Evolutionary conservation across 1,140 invertebrate species (phyloP).

Genomic region (Manduca sexta): DNA sequence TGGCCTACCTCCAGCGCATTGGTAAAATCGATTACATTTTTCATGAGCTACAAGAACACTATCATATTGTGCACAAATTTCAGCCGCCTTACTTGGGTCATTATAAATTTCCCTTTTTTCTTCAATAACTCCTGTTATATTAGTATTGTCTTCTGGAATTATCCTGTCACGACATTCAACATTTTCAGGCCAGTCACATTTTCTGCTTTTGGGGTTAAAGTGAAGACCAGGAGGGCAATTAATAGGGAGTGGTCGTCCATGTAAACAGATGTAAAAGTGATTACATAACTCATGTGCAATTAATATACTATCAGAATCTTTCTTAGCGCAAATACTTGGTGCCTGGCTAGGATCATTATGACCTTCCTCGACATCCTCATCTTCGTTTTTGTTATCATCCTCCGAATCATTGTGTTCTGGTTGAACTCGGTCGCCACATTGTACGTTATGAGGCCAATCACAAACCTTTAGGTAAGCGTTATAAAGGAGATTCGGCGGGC

Average conservation of each 20-base stretch:
- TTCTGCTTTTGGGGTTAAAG: conserved; percentile 73
- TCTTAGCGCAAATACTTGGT: conserved; percentile 16
- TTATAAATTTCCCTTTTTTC: not conserved
- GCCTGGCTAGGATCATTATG: conserved; percentile 22
- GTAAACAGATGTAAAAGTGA: conserved; percentile 25
- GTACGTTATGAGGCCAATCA: conserved; percentile 75
- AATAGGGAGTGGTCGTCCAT: conserved; percentile 16
- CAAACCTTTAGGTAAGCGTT: conserved; percentile 74
- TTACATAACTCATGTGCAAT: conserved; percentile 31
- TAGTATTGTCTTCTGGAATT: not conserved
- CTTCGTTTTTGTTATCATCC: conserved; percentile 1
- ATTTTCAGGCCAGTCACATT: conserved; percentile 60
- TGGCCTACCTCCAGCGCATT: conserved; percentile 11
- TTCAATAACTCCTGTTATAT: not conserved
- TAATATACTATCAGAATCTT: conserved; percentile 21
- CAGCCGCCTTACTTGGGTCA: conserved; percentile 9
- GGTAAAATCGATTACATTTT: conserved; percentile 19
- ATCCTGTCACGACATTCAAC: conserved; percentile 5
- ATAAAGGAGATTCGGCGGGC: conserved; percentile 64
- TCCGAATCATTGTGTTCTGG: conserved; percentile 10
- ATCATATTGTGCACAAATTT: conserved; percentile 3
- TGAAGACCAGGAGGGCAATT: conserved; percentile 43
- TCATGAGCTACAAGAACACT: conserved; percentile 17
- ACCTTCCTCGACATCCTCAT: not conserved
- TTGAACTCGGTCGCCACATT: conserved; percentile 23